Conservation (phyloP, 2,113 vertebrate genomes). For the Crypturellus undulatus region DNA sequence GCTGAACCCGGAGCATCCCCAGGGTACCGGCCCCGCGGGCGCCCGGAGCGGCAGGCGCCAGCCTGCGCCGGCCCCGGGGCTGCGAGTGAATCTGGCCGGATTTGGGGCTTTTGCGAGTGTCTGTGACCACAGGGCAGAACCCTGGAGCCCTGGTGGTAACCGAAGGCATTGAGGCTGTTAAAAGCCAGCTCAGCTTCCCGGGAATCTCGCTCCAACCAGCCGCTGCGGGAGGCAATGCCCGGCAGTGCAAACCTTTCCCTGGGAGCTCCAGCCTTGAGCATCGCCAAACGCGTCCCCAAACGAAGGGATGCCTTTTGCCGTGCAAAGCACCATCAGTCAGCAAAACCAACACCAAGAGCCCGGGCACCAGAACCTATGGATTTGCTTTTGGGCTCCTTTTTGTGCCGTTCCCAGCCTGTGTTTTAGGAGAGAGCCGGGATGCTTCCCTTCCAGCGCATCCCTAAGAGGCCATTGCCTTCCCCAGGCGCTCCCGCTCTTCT, state of each 20-base stretch:
- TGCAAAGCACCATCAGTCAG: neutral
- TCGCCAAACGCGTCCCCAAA: conserved; percentile 56
- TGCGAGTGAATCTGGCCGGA: neutral
- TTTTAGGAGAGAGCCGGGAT: neutral
- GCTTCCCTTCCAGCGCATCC: neutral
- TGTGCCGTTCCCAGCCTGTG: neutral
- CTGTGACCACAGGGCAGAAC: neutral
- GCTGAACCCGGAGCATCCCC: conserved; percentile 56
- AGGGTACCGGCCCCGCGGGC: conserved; percentile 39
- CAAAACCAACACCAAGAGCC: neutral
- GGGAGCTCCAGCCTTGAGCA: conserved; percentile 45
- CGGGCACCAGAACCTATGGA: too few relatives aligned
- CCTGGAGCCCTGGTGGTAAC: too few relatives aligned
- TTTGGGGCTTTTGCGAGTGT: neutral
- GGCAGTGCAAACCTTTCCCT: neutral
- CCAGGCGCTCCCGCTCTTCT: neutral
- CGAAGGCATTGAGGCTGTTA: too few relatives aligned
- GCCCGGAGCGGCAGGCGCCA: conserved; percentile 65
- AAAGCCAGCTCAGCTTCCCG: neutral
- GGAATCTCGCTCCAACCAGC: conserved; percentile 35
- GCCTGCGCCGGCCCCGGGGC: conserved; percentile 72
- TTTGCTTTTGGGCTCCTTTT: too few relatives aligned
- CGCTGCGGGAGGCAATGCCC: neutral
- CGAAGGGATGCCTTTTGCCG: neutral
- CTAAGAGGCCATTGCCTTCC: neutral